These are phyloP conservation scores for Actenoides hombroni DNA, from an alignment of 2,113 vertebrate species.

Conservation along the genomic window DNA sequence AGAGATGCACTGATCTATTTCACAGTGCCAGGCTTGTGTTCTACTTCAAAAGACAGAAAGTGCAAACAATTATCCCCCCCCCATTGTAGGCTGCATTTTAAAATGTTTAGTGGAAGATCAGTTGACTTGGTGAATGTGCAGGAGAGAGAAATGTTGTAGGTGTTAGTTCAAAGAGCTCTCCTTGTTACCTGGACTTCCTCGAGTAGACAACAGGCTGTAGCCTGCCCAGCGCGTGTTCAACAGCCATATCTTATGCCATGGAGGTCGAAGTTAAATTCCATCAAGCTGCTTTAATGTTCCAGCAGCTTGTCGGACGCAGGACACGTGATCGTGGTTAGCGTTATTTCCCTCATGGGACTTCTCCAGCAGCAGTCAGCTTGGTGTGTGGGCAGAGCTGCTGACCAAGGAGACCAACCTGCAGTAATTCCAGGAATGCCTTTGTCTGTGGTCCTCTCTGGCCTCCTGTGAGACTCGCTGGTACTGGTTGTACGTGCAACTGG, in stretches of 20 bases:
- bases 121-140: neutral
- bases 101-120: neutral
- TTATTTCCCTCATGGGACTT: neutral
- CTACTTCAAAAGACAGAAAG: neutral
- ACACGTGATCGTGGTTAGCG: fast-evolving
- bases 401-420: neutral
- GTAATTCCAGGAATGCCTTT: neutral
- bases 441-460: neutral
- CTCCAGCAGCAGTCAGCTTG: neutral
- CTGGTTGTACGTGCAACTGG: neutral
- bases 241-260: neutral
- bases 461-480: neutral
- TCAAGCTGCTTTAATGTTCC: neutral
- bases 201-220: neutral
- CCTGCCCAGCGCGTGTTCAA: neutral
- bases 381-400: neutral
- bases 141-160: neutral
- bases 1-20: neutral
- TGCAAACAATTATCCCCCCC: neutral
- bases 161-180: neutral
- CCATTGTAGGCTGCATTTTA: neutral
- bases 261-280: neutral
- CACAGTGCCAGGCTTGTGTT: neutral
- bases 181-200: neutral
- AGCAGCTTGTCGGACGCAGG: neutral